Evolutionary conservation across 2,888 invertebrate species (phyloP).

Genomic region (Agrochola circellaris): DNA sequence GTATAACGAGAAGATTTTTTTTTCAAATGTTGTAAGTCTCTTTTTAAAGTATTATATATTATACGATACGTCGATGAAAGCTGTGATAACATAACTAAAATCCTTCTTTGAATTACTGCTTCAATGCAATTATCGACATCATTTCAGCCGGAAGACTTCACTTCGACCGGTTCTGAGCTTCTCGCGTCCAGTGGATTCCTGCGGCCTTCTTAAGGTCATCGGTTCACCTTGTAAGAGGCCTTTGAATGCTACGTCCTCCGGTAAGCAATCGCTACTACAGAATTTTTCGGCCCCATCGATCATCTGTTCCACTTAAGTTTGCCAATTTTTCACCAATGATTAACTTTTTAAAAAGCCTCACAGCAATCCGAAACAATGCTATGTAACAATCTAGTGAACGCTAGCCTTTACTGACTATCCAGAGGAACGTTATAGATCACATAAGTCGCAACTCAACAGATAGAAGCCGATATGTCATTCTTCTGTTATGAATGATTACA

Average conservation of each 20-base stretch:
- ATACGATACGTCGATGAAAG: background rate
- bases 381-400: background rate
- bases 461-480: slow-evolving; percentile 19
- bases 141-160: background rate
- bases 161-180: background rate
- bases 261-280: background rate
- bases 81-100: background rate
- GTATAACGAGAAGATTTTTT: background rate
- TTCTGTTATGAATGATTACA: background rate
- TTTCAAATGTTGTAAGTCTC: background rate
- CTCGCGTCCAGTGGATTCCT: background rate
- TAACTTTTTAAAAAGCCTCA: too few relatives aligned
- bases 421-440: background rate
- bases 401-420: background rate
- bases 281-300: background rate
- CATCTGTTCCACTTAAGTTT: background rate
- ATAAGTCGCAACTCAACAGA: slow-evolving; percentile 2
- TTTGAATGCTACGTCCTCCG: background rate
- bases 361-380: background rate
- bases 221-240: background rate
- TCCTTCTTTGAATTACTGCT: background rate
- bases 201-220: background rate
- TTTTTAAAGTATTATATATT: background rate
- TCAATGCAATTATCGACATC: background rate
- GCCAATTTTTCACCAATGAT: background rate